Base-by-base conservation (phyloP, 1,140 invertebrate genomes). In the Bombus breviceps region DNA sequence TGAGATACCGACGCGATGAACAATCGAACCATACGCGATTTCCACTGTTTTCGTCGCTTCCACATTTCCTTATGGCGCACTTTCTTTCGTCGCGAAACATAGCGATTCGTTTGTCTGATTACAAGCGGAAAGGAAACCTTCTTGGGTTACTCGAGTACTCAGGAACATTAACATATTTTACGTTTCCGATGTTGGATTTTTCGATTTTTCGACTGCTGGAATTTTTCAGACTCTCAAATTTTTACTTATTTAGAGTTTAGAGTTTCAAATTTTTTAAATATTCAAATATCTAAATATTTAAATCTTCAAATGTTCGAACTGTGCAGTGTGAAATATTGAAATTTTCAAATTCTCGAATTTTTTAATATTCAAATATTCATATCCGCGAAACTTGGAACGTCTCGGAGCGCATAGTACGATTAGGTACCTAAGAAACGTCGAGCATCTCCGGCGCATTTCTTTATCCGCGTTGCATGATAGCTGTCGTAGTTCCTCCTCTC, bases 21-120 rank as follows among this genome's bases (percentile, higher is more conserved):
- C 76, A 81, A 87, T 89, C 53, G 47, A 39, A 47, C 53, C 43
- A 18, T 22, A 43, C 12, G 43, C 57, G 83, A 86, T 89, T 83
- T 86, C 77, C 81, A 86, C 71, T 53, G 32, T 71, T 80, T 76
- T 53, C 32, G 32, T n/a, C 39, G n/a, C n/a, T 77, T 32, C 57
- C 32, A 22, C 5, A 2, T 34, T 22, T 18, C 53, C 34, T 79
- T 28, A 12, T 22, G 64, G 41, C 25, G 41, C 25, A 68, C 82
- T 88, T 80, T 88, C 69, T 74, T 88, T 62, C 13, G 32, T 25
- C 3, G 6, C 15, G 18, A 0, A n/a, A 25, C 0, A 28, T 39
- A 12, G 13, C 39, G 32, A 81, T 81, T 25, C 28, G 3, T n/a
- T 1, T 76, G 28, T 28, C 15, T 9, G 37, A 32, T 59, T 62